Base-by-base conservation (phyloP, 2,113 vertebrate genomes). In the Rhea pennata region DNA sequence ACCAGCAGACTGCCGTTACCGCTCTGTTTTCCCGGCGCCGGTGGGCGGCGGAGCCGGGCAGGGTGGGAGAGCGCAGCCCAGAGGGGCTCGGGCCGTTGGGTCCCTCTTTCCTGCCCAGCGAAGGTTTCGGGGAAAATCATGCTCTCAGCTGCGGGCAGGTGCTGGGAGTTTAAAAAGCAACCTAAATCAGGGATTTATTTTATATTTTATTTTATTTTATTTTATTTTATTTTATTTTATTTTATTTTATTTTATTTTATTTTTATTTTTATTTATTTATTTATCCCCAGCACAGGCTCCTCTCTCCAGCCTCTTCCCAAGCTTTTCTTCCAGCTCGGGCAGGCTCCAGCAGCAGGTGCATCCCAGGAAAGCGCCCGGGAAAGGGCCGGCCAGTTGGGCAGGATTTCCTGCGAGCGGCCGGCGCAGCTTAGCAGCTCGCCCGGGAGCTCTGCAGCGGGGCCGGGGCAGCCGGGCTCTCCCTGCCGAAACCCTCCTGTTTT, bases 81-180 rank as follows among this genome's bases (percentile, higher is more conserved):
- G 0, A 14, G 14, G 27, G 33, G 44, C 64, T 40, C 5, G 0
- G 12, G 42, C 66, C 29, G 69, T 51, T n/a, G 51, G n/a, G 9
- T 40, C 14, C 26, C 64, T 36, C 33, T 88, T 62, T 23, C 29
- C 59, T 19, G 11, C 5, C 3, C 12, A 72, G 44, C 4, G 10
- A 15, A 19, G 3, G 5, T 19, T 9, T 27, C 31, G 46, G 40
- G 36, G 21, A 20, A 22, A 31, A 58, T 14, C 16, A 16, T 27
- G 16, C 9, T 23, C 77, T 92, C 31, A 26, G 74, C 62, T 36
- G 4, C 39, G 14, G 1, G 58, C 0, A 0, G 39, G 31, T 15
- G 71, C 51, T 14, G 56, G 59, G 15, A 29, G 16, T 56, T 48
- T 36, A 17, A 58, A 58, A 48, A 33, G 44, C 10, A 6, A 6